A percentile compares a stretch with the other conserved stretches of the same genome.
phyloP scores from a whole-genome alignment of 1,140 invertebrate species.

The Calephelis virginiensis region DNA sequence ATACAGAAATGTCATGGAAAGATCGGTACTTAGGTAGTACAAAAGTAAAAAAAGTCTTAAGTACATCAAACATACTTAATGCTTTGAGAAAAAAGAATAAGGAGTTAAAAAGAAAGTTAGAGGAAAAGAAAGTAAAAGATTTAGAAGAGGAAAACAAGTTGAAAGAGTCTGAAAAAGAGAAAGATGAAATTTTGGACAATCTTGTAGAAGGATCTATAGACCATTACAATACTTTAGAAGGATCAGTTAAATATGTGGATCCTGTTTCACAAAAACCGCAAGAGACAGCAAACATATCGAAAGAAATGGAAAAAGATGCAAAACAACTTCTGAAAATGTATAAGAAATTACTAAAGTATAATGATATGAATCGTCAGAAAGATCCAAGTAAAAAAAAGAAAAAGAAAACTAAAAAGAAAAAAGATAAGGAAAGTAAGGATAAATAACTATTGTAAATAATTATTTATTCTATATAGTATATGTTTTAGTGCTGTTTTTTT shows the following conservation, averaged over 20 bases:
- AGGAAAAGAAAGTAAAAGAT: conserved; percentile 44
- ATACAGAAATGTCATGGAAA: conserved; percentile 69
- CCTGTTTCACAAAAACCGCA: conserved; percentile 45
- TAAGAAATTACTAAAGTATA: conserved; percentile 71
- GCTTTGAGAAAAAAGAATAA: conserved; percentile 80
- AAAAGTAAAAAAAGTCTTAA: conserved; percentile 79
- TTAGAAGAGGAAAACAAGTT: conserved; percentile 22
- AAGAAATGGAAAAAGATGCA: conserved; percentile 72
- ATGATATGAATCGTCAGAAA: conserved; percentile 57
- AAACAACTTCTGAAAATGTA: conserved; percentile 75
- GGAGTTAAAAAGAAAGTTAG: conserved; percentile 75
- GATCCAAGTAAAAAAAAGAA: conserved; percentile 60
- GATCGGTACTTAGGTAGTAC: conserved; percentile 72
- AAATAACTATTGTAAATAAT: conserved; percentile 16
- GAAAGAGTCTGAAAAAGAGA: conserved; percentile 26
- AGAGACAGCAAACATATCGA: conserved; percentile 36
- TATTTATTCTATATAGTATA: background rate
- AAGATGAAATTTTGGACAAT: conserved; percentile 23
- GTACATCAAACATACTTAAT: conserved; percentile 77
- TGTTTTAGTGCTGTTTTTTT: conserved; percentile 13
- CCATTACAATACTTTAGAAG: conserved; percentile 69
- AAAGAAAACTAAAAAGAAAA: conserved; percentile 62
- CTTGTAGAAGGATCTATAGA: conserved; percentile 67
- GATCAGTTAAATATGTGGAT: conserved; percentile 66
- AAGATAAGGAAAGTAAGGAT: conserved; percentile 34